phyloP scores from a whole-genome alignment of 1,140 invertebrate genomes.

The Drosophila melanica region DNA sequence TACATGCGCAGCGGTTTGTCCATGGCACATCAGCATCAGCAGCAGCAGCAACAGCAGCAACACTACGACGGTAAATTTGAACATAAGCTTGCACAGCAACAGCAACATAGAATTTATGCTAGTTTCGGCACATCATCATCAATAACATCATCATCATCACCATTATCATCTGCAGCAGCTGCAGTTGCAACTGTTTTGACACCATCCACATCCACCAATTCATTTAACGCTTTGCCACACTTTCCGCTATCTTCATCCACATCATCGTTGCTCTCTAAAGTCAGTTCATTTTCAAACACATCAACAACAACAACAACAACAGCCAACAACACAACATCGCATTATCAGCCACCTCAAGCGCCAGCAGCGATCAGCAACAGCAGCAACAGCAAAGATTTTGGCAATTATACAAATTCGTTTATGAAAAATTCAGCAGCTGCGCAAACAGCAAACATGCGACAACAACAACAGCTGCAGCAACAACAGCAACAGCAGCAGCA shows the following conservation, averaged over 20 bases:
- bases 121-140: constrained; percentile 76
- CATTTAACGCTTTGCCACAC: constrained; percentile 78
- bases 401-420: constrained; percentile 76
- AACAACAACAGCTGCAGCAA: constrained; percentile 64
- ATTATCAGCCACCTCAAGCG: constrained; percentile 74
- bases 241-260: constrained; percentile 82
- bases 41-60: constrained; percentile 83
- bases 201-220: constrained; percentile 47
- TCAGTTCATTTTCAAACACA: constrained; percentile 74
- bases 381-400: constrained; percentile 66
- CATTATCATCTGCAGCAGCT: constrained; percentile 46
- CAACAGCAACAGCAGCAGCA: constrained; percentile 63
- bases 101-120: constrained; percentile 81
- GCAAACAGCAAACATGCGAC: constrained; percentile 66
- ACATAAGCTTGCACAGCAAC: constrained; percentile 60
- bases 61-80: constrained; percentile 83
- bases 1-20: constrained; percentile 66
- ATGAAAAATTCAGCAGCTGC: constrained; percentile 75
- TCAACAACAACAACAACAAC: constrained; percentile 56
- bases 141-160: constrained; percentile 44
- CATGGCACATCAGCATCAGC: constrained; percentile 61
- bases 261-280: constrained; percentile 82
- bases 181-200: constrained; percentile 53
- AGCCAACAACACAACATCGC: constrained; percentile 55
- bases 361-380: constrained; percentile 37